A percentile compares a stretch with the other conserved stretches of the same genome.
Conservation (phyloP, 2,888 invertebrate species). For the Hedychridium roseum region DNA sequence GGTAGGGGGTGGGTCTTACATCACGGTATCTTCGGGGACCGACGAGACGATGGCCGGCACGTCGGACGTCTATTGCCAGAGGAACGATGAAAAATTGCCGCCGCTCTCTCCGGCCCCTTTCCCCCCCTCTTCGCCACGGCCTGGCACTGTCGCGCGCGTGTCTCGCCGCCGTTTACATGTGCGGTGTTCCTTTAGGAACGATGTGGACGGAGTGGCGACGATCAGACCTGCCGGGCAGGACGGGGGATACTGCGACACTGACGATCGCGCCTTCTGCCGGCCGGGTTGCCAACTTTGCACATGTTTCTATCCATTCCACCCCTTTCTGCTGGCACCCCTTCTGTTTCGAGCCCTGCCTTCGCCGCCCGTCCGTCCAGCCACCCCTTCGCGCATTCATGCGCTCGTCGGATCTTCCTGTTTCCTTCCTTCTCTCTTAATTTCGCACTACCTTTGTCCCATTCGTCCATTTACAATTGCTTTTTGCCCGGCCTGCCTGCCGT, state of each 20-base stretch:
- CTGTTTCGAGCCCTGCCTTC: constrained; percentile 5
- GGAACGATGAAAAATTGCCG: too few species aligned
- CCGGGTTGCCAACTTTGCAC: constrained; percentile 25
- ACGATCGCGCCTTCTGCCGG: constrained; percentile 52
- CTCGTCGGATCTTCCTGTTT: background rate
- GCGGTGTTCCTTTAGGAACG: constrained; percentile 33
- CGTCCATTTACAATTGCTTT: constrained; percentile 17
- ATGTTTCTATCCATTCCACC: too few species aligned
- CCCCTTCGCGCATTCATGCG: constrained; percentile 2
- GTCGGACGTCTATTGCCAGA: too few species aligned
- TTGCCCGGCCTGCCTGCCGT: background rate
- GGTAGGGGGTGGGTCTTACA: too few species aligned
- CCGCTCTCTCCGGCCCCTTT: background rate
- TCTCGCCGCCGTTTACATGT: constrained; percentile 27
- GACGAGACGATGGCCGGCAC: too few species aligned
- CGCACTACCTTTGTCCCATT: background rate
- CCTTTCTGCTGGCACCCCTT: constrained; percentile 17
- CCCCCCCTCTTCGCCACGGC: background rate
- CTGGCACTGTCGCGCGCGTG: background rate
- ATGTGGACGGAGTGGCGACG: constrained; percentile 54
- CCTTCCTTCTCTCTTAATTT: background rate
- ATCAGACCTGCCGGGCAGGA: constrained; percentile 47
- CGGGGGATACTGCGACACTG: constrained; percentile 57
- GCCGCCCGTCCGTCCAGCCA: background rate
- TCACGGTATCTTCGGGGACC: too few species aligned